Evolutionary conservation across 2,113 vertebrate genomes (phyloP).

Genomic region (Sclerurus mexicanus): DNA sequence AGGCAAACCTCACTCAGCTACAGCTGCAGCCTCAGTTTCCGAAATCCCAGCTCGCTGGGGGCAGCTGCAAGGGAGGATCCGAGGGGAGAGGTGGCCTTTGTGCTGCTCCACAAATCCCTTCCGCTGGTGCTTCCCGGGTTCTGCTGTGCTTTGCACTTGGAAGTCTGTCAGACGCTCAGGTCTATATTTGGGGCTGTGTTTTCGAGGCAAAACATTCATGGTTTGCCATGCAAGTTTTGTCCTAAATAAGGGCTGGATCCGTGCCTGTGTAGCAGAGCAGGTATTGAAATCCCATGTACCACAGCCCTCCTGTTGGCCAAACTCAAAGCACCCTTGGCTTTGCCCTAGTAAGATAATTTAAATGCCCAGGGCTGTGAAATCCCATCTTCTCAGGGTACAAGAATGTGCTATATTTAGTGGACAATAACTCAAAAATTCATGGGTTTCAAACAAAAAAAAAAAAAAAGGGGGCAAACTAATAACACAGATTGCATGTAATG

Average conservation of each 20-base stretch:
- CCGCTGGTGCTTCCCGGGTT: neutral
- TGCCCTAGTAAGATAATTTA: neutral
- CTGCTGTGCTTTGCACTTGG: neutral
- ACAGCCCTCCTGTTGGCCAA: neutral
- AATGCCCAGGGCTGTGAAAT: neutral
- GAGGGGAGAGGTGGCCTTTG: neutral
- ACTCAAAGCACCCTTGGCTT: neutral
- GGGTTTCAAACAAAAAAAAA: neutral
- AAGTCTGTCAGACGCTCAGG: neutral
- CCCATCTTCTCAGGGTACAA: neutral
- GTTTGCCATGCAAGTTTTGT: neutral
- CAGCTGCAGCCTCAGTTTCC: slow-evolving; percentile 52
- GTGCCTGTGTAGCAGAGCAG: neutral
- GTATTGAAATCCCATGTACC: neutral
- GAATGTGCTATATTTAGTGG: neutral
- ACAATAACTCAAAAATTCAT: neutral
- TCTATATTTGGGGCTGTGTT: neutral
- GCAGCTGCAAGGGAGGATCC: slow-evolving; percentile 10
- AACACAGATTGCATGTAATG: neutral
- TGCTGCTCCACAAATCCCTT: neutral
- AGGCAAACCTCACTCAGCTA: slow-evolving; percentile 29
- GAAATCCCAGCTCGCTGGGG: neutral
- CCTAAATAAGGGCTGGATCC: neutral
- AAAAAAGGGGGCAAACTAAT: neutral
- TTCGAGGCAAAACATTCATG: neutral